phyloP scores from a whole-genome alignment of 2,888 invertebrate species.

The Lamproptera curius region DNA sequence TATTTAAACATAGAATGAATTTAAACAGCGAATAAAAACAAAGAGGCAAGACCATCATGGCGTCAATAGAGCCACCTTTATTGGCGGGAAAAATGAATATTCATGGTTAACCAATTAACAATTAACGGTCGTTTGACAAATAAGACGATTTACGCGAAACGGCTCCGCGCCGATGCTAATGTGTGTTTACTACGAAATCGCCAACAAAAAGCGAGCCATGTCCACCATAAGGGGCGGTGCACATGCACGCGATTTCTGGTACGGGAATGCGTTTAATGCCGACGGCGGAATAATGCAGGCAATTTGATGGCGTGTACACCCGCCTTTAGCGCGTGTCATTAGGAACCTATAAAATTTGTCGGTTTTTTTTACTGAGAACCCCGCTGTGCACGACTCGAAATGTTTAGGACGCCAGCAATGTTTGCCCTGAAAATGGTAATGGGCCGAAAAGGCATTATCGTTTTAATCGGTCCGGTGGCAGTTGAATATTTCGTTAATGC shows the following conservation, averaged over 20 bases:
- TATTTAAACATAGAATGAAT: too few species aligned
- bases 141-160: slow-evolving; percentile 16
- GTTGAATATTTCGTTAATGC: too few species aligned
- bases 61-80: neutral
- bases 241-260: slow-evolving; percentile 60
- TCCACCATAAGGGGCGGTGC: slow-evolving; percentile 38
- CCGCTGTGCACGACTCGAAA: neutral
- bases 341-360: slow-evolving; percentile 20
- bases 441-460: too few species aligned
- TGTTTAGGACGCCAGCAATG: neutral
- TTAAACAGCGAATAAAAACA: too few species aligned
- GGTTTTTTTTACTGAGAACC: slow-evolving; percentile 7
- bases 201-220: slow-evolving; percentile 20
- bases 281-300: slow-evolving; percentile 62
- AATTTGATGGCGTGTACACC: slow-evolving; percentile 58
- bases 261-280: slow-evolving; percentile 69
- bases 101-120: slow-evolving; percentile 11
- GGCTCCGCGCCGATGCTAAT: slow-evolving; percentile 13
- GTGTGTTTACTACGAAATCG: slow-evolving; percentile 18
- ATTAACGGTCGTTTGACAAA: slow-evolving; percentile 17
- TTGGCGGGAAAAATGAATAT: slow-evolving; percentile 14
- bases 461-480: too few species aligned
- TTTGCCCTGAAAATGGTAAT: too few species aligned
- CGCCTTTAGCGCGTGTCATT: slow-evolving; percentile 54
- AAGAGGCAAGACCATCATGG: neutral